Conservation (phyloP, 37 sponge, comb jelly and placozoan genomes). For the Haliclona indistincta region DNA sequence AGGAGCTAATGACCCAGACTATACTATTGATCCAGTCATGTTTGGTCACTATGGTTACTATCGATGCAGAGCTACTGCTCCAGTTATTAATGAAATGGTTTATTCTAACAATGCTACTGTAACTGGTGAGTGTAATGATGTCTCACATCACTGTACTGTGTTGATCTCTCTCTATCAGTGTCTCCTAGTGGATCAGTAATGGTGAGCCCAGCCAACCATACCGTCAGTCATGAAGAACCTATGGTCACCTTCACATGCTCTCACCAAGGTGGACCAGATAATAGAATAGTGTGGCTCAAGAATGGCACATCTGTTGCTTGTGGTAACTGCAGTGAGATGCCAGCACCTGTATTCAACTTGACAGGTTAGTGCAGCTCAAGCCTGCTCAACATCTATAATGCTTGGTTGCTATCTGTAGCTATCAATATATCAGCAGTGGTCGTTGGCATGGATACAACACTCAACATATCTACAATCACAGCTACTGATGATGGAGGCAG, state of each 20-base stretch:
- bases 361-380: too few species aligned
- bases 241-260: slow-evolving; percentile 14
- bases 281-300: slow-evolving; percentile 27
- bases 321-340: too few species aligned
- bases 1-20: background rate
- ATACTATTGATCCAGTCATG: background rate
- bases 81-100: background rate
- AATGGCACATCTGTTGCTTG: too few species aligned
- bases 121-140: slow-evolving; percentile 5
- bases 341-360: too few species aligned
- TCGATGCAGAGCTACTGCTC: background rate
- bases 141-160: too few species aligned
- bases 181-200: slow-evolving; percentile 21
- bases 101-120: background rate
- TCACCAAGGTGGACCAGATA: slow-evolving; percentile 18
- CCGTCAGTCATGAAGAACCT: background rate
- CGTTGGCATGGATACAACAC: too few species aligned
- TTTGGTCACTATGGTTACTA: slow-evolving; percentile 29
- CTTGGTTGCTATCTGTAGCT: too few species aligned
- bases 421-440: too few species aligned
- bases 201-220: background rate
- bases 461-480: too few species aligned
- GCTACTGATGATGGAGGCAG: slow-evolving; percentile 66
- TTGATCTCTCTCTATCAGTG: too few species aligned
- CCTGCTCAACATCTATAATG: too few species aligned